Base-by-base conservation (phyloP, 2,888 invertebrate species). In the Diaphora mendica region DNA sequence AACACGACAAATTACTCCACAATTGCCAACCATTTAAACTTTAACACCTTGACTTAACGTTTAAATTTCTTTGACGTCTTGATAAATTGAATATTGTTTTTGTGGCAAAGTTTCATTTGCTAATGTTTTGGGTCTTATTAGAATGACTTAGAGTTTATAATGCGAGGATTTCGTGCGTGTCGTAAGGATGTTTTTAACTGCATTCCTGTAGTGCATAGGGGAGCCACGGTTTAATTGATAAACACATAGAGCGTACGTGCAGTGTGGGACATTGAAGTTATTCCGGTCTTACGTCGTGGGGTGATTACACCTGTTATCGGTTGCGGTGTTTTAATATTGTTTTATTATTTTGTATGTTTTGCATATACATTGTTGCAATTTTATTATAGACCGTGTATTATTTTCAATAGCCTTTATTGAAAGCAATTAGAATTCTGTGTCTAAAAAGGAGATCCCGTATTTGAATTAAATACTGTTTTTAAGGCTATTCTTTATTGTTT, bases 181-280 rank as follows among this genome's bases (percentile, higher is more conserved):
- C 11, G 13, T 35, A 66, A 23, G 39, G 71, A 59, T 55, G 72
- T 78, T 71, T 77, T 79, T 73, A 71, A 78, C 75, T 79, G 86
- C 87, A 90, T 90, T 90, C 89, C 89, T 87, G 74, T 83, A 83
- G 85, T 85, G 87, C 82, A 87, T 84, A 82, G 83, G 88, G 88
- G 87, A 81, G 87, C 88, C 82, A 88, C 88, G 88, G 88, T 89
- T 91, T 91, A 92, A 93, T 92, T 93, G 91, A 91, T 91, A 90
- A 91, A 87, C 89, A 91, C 83, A 85, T 89, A 90, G 91, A 87
- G 90, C 87, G 84, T 82, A 83, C 85, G 82, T 84, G 85, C 70
- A 77, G 76, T 79, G 82, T 70, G 78, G 72, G 70, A 75, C 85
- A 75, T 73, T 78, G 75, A 73, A 77, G 77, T 82, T 82, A 77